Evolutionary conservation across 2,888 invertebrate genomes (phyloP), one percentile per base, ranked within the genome.

Genomic region (Amphipyra berbera): DNA sequence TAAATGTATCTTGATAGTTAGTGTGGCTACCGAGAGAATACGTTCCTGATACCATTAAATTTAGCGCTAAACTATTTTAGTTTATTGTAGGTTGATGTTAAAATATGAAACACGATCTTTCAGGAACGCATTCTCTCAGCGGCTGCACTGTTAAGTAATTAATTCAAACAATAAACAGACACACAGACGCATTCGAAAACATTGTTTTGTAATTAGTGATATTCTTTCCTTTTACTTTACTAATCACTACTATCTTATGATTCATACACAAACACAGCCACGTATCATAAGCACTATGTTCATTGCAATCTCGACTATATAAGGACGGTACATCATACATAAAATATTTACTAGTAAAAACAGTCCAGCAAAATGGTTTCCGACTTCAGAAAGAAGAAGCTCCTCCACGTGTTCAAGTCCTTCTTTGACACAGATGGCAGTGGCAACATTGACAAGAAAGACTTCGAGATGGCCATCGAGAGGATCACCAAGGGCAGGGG

Each of bases 381-480:
- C 74, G 98, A 97, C 85, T 98, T 98, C 94, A 97, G 98, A 88
- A 97, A 97, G 95, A 97, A 98, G 96, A 98, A 98, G 94, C 96
- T 98, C 42, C 95, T 97, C 79, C 97, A 97, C 93, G 97, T 98
- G 66, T 98, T 98, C 96, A 97, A 97, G 87, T 96, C 97, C 61
- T 98, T 98, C 95, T 98, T 98, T 85, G 98, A 98, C 95, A 97
- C 97, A 78, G 97, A 98, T 93, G 96, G 97, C 85, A 98, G 98
- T 89, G 98, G 98, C 13, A 97, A 96, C 75, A 98, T 98, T 79
- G 98, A 98, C 86, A 97, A 97, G 88, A 97, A 97, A 84, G 98
- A 98, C 90, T 98, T 98, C 84, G 97, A 98, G 83, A 92, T 97
- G 61, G 98, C 98, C 7, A 96, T 97, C 62, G 97, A 97, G 96